A percentile compares a stretch with the other conserved stretches of the same genome.
Evolutionary conservation across 2,797 vertebrate genomes (phyloP).

Genomic region (Lepilemur septentrionalis): DNA sequence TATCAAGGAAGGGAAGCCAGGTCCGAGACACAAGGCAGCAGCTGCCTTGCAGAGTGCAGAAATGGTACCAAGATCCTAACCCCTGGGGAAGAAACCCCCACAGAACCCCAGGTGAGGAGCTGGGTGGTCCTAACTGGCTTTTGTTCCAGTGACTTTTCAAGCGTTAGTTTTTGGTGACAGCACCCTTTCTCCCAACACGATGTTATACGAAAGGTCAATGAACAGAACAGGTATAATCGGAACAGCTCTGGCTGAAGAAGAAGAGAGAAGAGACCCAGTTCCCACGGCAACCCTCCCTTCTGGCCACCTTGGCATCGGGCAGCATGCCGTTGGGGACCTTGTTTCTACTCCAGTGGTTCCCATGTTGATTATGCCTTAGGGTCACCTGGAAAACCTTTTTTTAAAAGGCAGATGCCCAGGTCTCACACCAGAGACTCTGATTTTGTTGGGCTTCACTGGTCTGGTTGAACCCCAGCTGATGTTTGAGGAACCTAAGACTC

Average conservation of each 20-base stretch:
- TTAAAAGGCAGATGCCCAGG: neutral
- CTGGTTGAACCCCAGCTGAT: neutral
- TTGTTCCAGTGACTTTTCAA: neutral
- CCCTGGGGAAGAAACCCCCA: rapidly evolving
- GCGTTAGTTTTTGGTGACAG: neutral
- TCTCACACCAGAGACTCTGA: neutral
- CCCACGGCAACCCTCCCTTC: rapidly evolving
- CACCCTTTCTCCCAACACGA: neutral
- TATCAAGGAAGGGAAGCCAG: constrained; percentile 54
- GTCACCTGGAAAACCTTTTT: neutral
- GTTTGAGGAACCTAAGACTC: neutral
- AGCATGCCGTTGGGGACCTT: rapidly evolving
- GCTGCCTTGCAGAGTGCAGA: neutral
- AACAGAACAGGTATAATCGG: neutral
- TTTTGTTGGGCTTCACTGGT: neutral
- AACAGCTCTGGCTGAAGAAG: neutral
- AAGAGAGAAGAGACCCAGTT: neutral
- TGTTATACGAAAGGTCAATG: neutral
- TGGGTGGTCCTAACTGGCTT: neutral
- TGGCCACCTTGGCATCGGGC: rapidly evolving
- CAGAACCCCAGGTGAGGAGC: neutral
- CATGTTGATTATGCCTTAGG: neutral
- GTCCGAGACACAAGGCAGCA: neutral
- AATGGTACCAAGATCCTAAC: neutral
- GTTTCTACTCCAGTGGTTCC: neutral